Evolutionary conservation across 2,888 invertebrate species (phyloP).

Genomic region (Oligia latruncula): DNA sequence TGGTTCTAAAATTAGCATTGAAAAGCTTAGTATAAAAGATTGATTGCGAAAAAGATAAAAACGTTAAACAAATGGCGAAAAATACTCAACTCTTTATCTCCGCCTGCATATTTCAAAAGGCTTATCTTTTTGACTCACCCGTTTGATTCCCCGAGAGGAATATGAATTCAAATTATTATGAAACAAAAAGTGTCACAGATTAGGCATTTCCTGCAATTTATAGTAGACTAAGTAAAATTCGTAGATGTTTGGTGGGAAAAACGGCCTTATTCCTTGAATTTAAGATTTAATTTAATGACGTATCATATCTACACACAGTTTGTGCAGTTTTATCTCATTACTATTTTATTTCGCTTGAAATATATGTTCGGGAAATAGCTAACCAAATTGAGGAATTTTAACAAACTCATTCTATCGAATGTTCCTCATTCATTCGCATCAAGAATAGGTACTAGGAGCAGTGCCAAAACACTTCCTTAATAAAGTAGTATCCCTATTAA

Average conservation of each 20-base stretch:
- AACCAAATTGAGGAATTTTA: background rate
- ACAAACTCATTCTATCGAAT: background rate
- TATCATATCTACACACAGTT: background rate
- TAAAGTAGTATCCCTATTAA: slow-evolving; percentile 49
- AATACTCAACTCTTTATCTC: slow-evolving; percentile 65
- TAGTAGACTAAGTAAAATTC: slow-evolving; percentile 15
- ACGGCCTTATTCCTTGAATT: background rate
- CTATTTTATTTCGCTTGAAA: background rate
- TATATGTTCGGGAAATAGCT: background rate
- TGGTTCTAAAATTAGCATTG: slow-evolving; percentile 24
- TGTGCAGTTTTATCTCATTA: background rate
- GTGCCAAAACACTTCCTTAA: slow-evolving; percentile 28
- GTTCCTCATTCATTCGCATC: slow-evolving; percentile 9
- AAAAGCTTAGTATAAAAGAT: slow-evolving; percentile 44
- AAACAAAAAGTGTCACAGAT: slow-evolving; percentile 55
- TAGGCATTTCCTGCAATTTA: slow-evolving; percentile 41
- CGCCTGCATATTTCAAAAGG: slow-evolving; percentile 61
- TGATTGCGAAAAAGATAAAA: slow-evolving; percentile 52
- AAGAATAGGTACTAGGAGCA: slow-evolving; percentile 1
- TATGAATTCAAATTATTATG: slow-evolving; percentile 59
- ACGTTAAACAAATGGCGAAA: slow-evolving; percentile 59
- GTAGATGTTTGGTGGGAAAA: background rate
- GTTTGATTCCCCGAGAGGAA: slow-evolving; percentile 49
- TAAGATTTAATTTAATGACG: background rate
- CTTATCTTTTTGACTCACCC: slow-evolving; percentile 60